Evolutionary conservation across 2,888 invertebrate species (phyloP), one percentile per base, ranked within the genome.

Genomic region (Nomada fucata): DNA sequence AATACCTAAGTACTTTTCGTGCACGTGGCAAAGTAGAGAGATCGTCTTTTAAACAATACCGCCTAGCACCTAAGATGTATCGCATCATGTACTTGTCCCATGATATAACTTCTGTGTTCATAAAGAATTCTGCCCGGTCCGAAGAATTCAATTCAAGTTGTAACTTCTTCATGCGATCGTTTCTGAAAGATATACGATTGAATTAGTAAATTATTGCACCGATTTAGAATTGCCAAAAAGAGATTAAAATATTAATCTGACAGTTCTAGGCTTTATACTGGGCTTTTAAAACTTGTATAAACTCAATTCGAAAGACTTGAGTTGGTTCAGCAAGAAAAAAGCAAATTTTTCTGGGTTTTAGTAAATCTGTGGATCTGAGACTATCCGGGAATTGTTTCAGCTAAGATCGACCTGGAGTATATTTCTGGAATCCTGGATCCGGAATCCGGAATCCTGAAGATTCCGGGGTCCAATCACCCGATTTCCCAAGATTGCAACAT

Each of bases 41-140:
- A 88, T 97, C 96, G 89, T 99, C 98, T 84, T 98, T 97, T 76
- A 98, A 94, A 90, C 97, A 97, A 92, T 95, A 98, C 86, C 96
- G 96, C 20, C 98, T 95, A n/a, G 97, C 96, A 0, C 98, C 98
- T 84, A 97, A 95, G 47, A 98, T 96, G 90, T 97, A 97, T 91
- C 94, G 95, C 86, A 95, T 94, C 85, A 97, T 92, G 91, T 96
- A 97, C 0, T 95, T 92, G 72, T 96, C 95, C 95, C 96, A 96
- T 86, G 96, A 93, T 1, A 96, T 91, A 61, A 94, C 94, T 73
- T 94, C 94, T 18, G 93, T 92, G 83, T 94, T 94, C 91, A 92
- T 93, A 86, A 94, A 94, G 89, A 95, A 95, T 23, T 89, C 88
- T 86, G 94, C 91, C 83, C 90, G 91, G 82, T 94, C 95, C 11